Evolutionary conservation across 2,888 invertebrate genomes (phyloP), one percentile per base, ranked within the genome.

Genomic region (Melanargia galathea): DNA sequence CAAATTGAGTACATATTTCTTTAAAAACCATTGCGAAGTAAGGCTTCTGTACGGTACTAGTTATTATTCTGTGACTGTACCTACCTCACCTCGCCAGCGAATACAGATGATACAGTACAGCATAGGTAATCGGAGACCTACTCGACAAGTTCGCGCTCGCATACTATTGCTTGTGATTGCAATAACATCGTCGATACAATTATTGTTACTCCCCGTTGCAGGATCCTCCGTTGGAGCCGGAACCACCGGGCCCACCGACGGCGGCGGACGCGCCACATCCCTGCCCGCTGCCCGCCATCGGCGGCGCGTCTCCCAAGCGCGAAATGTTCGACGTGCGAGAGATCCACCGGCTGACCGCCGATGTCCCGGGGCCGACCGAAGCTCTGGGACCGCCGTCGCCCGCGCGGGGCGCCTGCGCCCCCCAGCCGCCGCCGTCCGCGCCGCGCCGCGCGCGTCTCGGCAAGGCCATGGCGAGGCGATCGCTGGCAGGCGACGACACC

Each of bases 401-500:
- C 0, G 94, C 95, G 2, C 87, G 94, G 7, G 94, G 94, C 20
- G 94, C 93, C 71, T 94, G 93, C 67, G 92, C 93, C 0, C 93
- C 93, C 0, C 93, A 93, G 66, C 93, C 93, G 18, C 93, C 81
- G 66, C 90, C 77, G 61, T 83, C 74, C 70, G 92, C 86, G 4
- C 87, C 87, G 11, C 80, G 91, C 46, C 81, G 91, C 43, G 92
- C 92, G 0, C 83, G 92, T 7, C 85, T 92, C 45, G 92, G 90
- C 54, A 95, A 95, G 78, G 94, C 92, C 30, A 95, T 95, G 94
- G 95, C 94, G 8, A 86, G 95, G 20, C 93, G 94, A 71, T 92
- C 92, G 24, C 89, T 93, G 56, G 92, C 87, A 6, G 90, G 91
- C n/a, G 90, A 91, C 60, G 92, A 92, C 68, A 93, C 92, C 45